These are phyloP conservation scores for Pyrrhosoma nymphula DNA, from an alignment of 2,888 invertebrate genomes.

Conservation along the genomic window DNA sequence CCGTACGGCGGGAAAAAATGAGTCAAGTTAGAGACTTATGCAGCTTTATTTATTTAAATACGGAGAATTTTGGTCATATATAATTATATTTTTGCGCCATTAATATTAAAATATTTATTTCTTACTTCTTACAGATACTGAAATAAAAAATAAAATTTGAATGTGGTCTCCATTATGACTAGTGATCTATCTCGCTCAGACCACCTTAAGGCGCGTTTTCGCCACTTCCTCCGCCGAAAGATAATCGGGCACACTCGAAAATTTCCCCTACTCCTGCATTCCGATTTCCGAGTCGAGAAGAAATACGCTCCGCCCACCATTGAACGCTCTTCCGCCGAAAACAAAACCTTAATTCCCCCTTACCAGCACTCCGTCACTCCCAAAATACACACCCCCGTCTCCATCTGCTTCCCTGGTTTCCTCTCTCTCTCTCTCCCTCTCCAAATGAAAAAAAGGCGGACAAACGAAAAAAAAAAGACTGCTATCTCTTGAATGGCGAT, in stretches of 20 bases:
- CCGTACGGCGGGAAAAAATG: no score
- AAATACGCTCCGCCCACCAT: neutral
- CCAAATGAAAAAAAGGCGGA: neutral
- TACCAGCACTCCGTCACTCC: neutral
- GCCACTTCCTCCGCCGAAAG: neutral
- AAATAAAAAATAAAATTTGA: no score
- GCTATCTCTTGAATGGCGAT: conserved; percentile 61
- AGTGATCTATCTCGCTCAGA: no score
- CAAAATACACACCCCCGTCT: neutral
- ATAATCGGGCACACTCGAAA: neutral
- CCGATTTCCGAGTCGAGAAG: neutral
- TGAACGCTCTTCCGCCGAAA: neutral
- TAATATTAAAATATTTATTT: no score
- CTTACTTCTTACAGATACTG: no score
- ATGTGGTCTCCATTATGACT: no score
- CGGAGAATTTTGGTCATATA: no score
- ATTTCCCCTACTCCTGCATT: neutral
- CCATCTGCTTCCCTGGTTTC: neutral
- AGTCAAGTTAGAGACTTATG: no score
- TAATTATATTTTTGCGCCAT: no score
- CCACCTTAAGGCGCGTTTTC: neutral
- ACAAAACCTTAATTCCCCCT: neutral
- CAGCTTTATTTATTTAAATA: no score
- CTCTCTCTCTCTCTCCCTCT: no score
- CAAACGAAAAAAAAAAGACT: conserved; percentile 27